Percentiles rank a stretch among this genome's conserved stretches.
Conservation (phyloP, 2,888 invertebrate genomes). For the Platypus cylindrus region DNA sequence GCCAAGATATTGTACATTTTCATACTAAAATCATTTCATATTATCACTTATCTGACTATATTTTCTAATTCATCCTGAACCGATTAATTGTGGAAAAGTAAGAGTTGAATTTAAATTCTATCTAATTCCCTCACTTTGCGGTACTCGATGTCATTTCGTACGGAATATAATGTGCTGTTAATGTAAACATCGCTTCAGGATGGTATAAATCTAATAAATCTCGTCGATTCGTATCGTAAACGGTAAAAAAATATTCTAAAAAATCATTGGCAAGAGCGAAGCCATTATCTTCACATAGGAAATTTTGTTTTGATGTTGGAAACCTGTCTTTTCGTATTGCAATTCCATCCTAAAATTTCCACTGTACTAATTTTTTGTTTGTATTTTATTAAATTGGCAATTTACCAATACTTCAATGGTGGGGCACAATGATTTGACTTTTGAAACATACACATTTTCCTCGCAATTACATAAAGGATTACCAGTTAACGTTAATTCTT, state of each 20-base stretch:
- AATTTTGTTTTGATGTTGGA: constrained; percentile 39
- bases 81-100: background rate
- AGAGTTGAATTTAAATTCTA: background rate
- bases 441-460: constrained; percentile 45
- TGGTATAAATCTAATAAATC: constrained; percentile 48
- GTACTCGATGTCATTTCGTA: constrained; percentile 26
- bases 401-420: constrained; percentile 40
- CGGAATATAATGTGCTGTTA: constrained; percentile 34
- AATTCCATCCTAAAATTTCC: constrained; percentile 43
- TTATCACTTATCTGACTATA: no score
- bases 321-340: constrained; percentile 31
- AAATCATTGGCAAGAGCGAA: constrained; percentile 46
- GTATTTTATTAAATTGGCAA: constrained; percentile 12
- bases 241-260: constrained; percentile 49
- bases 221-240: constrained; percentile 47
- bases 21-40: constrained; percentile 25
- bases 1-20: constrained; percentile 32
- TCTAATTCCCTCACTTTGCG: constrained; percentile 23
- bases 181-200: constrained; percentile 47
- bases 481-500: constrained; percentile 46
- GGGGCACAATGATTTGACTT: constrained; percentile 41
- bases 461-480: constrained; percentile 59
- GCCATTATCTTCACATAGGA: constrained; percentile 38
- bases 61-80: no score
- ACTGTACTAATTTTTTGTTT: background rate